Base-by-base conservation (phyloP, 1,140 invertebrate genomes). In the Trichoplusia ni region DNA sequence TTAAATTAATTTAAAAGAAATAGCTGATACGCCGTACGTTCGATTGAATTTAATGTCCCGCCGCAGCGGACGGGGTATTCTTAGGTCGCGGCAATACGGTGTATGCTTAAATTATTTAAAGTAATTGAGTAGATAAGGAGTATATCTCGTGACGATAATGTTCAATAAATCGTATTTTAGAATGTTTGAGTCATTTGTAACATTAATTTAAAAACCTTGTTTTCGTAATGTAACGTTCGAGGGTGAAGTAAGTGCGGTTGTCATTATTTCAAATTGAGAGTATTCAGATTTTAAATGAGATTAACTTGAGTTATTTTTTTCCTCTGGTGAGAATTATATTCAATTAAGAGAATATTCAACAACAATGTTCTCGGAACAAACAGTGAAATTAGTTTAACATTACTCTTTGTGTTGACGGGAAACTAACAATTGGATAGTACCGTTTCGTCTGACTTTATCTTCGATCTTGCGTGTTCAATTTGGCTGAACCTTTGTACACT, bases 1-100 rank as follows among this genome's bases (percentile, higher is more conserved):
- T 79, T 73, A 75, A 80, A 79, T 86, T 63, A 81, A 79, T 74
- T 77, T 51, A 64, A 79, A 75, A 72, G 68, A 72, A 71, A 77
- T 70, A 70, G 62, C 67, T 73, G 82, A 84, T 84, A 83, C 78
- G 64, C 54, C 54, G 63, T 67, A 69, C 60, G 59, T 73, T 70
- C 60, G 38, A 51, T 73, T 73, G 66, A 60, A 53, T 58, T 73
- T 75, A 68, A 77, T 67, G 67, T 74, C 56, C 62, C 49, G 47
- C n/a, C n/a, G n/a, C n/a, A n/a, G 69, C 74, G 71, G 73, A 70
- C 69, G 47, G 49, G 56, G 62, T 69, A 65, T 75, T 74, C 53
- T 61, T 58, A 19, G 54, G 40, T 47, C 31, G 23, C 16, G 61
- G 51, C 67, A 69, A 77, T 70, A 72, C 62, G 69, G 67, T 68